phyloP scores from a whole-genome alignment of 2,113 vertebrate species.

The Macaca fascicularis region T2T-MFA8v1.1 NC_088391.1:776501-777000 shows the following conservation, averaged over 20 bases:
- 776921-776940: background rate
- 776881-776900: background rate
- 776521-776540: too few relatives aligned
- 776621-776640: too few relatives aligned
- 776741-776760: background rate
- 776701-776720: background rate
- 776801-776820: background rate
- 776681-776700: background rate
- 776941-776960: background rate
- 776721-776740: background rate
- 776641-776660: background rate
- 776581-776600: constrained; percentile 18
- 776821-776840: background rate
- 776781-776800: background rate
- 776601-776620: background rate
- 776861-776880: background rate
- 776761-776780: background rate
- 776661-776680: background rate
- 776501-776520: too few relatives aligned
- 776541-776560: too few relatives aligned
- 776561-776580: background rate
- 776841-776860: background rate
- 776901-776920: background rate
- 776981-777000: background rate
- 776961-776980: background rate